These are phyloP conservation scores for Erythrocercus mccallii DNA, from an alignment of 2,113 vertebrate genomes.

Conservation along the genomic window DNA sequence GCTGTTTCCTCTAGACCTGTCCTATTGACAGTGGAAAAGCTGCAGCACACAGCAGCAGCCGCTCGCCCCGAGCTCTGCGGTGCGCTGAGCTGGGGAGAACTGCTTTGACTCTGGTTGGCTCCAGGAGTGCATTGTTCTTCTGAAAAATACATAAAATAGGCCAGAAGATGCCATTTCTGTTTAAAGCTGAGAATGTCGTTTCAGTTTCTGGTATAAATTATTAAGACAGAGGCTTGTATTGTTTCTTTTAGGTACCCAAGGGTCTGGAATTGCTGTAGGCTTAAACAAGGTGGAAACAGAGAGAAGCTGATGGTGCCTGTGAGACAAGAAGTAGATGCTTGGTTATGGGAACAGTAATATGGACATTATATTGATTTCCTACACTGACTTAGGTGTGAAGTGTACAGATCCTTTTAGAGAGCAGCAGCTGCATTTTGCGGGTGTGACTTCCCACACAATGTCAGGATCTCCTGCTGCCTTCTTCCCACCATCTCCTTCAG, in stretches of 20 bases:
- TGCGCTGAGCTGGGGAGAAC: neutral
- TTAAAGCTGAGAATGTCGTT: neutral
- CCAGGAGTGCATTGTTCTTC: neutral
- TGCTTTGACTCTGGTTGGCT: neutral
- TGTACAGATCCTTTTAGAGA: neutral
- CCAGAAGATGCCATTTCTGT: neutral
- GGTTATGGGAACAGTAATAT: neutral
- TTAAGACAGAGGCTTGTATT: neutral
- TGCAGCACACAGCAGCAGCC: neutral
- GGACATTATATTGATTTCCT: neutral
- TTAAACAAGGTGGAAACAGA: neutral
- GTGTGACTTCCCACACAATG: neutral
- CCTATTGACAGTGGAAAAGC: neutral
- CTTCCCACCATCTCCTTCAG: neutral
- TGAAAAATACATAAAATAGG: neutral
- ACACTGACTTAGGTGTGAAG: neutral
- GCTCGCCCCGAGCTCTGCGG: rapidly evolving
- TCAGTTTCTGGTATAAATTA: slow-evolving; percentile 11
- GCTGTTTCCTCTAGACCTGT: neutral
- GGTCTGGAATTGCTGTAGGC: neutral
- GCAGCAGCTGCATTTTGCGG: neutral
- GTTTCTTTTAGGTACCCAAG: neutral
- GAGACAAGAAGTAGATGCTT: neutral
- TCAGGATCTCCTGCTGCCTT: neutral
- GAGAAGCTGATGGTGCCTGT: neutral